Evolutionary conservation across 2,888 invertebrate species (phyloP).

Genomic region (Ryuthela nishihirai): DNA sequence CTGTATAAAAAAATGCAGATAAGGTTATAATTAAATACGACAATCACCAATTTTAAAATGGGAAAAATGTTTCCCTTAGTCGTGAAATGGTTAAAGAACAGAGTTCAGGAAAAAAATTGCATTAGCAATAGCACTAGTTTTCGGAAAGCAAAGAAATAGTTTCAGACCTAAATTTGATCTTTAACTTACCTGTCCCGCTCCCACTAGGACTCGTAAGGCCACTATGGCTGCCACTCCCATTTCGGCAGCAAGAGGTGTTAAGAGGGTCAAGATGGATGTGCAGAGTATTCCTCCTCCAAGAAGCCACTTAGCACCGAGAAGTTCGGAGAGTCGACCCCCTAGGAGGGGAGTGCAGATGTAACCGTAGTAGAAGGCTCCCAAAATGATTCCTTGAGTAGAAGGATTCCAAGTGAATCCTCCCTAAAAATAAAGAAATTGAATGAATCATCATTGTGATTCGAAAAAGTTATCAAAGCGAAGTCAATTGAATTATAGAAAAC

Average conservation of each 20-base stretch:
- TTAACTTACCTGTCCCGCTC: conserved; percentile 35
- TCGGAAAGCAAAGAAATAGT: too few relatives aligned
- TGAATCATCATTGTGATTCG: too few relatives aligned
- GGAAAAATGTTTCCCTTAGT: too few relatives aligned
- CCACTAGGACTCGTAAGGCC: conserved; percentile 30
- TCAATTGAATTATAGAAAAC: too few relatives aligned
- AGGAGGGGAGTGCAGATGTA: conserved; percentile 39
- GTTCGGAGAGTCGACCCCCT: conserved; percentile 40
- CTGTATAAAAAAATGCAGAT: too few relatives aligned
- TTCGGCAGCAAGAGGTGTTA: conserved; percentile 34
- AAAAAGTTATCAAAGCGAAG: too few relatives aligned
- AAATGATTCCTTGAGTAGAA: conserved; percentile 37
- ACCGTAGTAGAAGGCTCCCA: conserved; percentile 42
- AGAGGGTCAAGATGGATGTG: conserved; percentile 36
- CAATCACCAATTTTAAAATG: too few relatives aligned
- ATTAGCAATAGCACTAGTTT: too few relatives aligned
- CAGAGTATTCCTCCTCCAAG: conserved; percentile 31
- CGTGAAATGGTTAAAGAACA: too few relatives aligned
- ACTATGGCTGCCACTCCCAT: conserved; percentile 30
- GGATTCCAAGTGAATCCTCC: conserved; percentile 40
- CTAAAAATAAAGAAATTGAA: conserved; percentile 15
- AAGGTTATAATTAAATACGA: too few relatives aligned
- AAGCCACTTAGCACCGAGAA: conserved; percentile 38
- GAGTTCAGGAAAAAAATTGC: too few relatives aligned
- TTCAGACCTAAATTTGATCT: background rate